Base-by-base conservation (phyloP, 2,113 vertebrate species). In the Xiphophorus couchianus region DNA sequence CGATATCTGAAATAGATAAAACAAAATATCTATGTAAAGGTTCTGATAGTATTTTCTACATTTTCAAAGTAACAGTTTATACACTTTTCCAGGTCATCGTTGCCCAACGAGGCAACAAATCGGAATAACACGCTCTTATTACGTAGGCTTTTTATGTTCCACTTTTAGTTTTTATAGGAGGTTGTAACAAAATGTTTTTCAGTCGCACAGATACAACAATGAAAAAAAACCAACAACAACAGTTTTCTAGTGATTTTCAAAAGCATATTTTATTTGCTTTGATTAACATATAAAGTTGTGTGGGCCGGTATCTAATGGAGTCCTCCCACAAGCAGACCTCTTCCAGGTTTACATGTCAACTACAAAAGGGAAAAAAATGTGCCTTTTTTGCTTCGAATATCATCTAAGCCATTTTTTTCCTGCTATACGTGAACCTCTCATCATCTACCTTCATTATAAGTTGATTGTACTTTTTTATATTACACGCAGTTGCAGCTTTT, bases 311-410 rank as follows among this genome's bases (percentile, higher is more conserved):
- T 61, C 54, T n/a, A 77, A 80, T 77, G 74, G 71, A 88, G 79
- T 85, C 80, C 77, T 82, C 86, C 83, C 82, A 83, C 85, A 88
- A 82, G 88, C 90, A 63, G 80, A 92, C 88, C 86, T 87, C 88
- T 92, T 88, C 88, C 88, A 88, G 89, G 91, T 91, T 92, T 90
- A 93, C 88, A 84, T 28, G 73, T 91, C 85, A 78, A 66, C 87
- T 87, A 90, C 74, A 90, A 91, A 95, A 94, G 88, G 92, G 93
- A 90, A 91, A 92, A 92, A 83, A 66, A 91, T 76, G 94, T 95
- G 94, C 93, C 93, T 95, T 95, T 93, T 94, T 94, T 90, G 87
- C 92, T 92, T 90, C 62, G 75, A 19, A 79, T 89, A 89, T 90
- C 84, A 91, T 92, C 85, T 75, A 77, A 90, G 88, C 81, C 73